Evolutionary conservation across 2,888 invertebrate genomes (phyloP).

Genomic region (Plebejus melissa): DNA sequence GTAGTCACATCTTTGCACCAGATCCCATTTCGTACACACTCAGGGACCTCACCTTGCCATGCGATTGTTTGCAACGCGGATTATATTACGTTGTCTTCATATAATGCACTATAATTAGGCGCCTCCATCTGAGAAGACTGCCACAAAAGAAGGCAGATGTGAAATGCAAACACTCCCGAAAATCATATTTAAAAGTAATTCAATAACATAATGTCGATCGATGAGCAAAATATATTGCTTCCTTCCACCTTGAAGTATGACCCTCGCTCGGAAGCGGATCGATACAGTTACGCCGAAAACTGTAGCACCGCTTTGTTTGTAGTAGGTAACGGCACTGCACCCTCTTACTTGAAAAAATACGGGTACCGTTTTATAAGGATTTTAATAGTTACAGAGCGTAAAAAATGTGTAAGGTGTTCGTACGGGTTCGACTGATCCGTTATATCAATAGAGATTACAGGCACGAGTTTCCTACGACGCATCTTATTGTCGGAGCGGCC

Average conservation of each 20-base stretch:
- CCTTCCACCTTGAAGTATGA: constrained; percentile 71
- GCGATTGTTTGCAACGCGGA: constrained; percentile 69
- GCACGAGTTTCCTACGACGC: constrained; percentile 66
- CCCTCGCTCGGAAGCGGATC: constrained; percentile 52
- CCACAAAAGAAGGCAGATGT: constrained; percentile 68
- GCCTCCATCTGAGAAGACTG: constrained; percentile 66
- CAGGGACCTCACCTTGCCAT: constrained; percentile 56
- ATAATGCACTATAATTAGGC: constrained; percentile 72
- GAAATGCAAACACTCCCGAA: constrained; percentile 63
- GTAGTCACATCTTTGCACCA: constrained; percentile 55
- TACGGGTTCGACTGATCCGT: constrained; percentile 64
- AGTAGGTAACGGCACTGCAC: constrained; percentile 65
- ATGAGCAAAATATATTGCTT: constrained; percentile 73
- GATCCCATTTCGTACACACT: constrained; percentile 55
- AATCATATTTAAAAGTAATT: constrained; percentile 74
- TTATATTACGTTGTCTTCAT: constrained; percentile 77
- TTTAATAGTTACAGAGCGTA: constrained; percentile 48
- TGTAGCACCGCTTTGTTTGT: constrained; percentile 70
- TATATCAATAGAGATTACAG: constrained; percentile 76
- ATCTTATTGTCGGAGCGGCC: constrained; percentile 55
- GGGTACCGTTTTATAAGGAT: constrained; percentile 68
- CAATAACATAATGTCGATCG: constrained; percentile 77
- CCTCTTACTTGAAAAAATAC: constrained; percentile 61
- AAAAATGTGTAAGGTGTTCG: constrained; percentile 72
- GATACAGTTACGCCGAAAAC: constrained; percentile 75